Evolutionary conservation across 2,888 invertebrate species (phyloP).

Genomic region (Cantharis rufa): DNA sequence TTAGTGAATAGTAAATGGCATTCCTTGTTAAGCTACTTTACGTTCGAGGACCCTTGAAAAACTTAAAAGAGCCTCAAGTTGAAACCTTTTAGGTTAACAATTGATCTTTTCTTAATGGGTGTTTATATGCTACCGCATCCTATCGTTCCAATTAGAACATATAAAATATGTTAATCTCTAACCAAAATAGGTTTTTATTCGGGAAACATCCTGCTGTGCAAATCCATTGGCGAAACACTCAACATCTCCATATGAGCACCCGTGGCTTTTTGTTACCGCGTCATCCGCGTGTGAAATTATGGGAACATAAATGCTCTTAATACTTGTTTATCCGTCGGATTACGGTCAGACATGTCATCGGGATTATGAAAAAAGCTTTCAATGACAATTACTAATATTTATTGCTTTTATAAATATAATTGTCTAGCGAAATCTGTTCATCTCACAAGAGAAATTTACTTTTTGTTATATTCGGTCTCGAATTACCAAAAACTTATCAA

Average conservation of each 20-base stretch:
- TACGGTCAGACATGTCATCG: constrained; percentile 31
- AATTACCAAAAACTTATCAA: constrained; percentile 7
- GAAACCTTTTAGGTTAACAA: neutral
- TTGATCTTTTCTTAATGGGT: neutral
- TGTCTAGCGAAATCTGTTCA: neutral
- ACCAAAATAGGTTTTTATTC: neutral
- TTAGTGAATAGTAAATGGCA: constrained; percentile 18
- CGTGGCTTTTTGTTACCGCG: constrained; percentile 40
- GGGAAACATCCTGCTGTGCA: constrained; percentile 45
- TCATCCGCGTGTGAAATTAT: constrained; percentile 32
- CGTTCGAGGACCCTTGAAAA: constrained; percentile 18
- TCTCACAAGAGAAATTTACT: neutral
- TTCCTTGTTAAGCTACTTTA: constrained; percentile 34
- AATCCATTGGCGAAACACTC: constrained; percentile 46
- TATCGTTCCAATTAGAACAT: neutral
- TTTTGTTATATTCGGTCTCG: neutral
- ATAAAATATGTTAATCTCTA: constrained; percentile 2
- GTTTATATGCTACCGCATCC: neutral
- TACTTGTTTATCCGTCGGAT: constrained; percentile 32
- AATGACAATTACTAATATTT: constrained; percentile 13
- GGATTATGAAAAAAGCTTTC: constrained; percentile 17
- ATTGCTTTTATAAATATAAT: constrained; percentile 4
- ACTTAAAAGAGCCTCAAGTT: neutral
- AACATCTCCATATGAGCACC: constrained; percentile 42
- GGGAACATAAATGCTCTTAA: constrained; percentile 31